phyloP scores from a whole-genome alignment of 2,888 invertebrate species.

The Deilephila elpenor region DNA sequence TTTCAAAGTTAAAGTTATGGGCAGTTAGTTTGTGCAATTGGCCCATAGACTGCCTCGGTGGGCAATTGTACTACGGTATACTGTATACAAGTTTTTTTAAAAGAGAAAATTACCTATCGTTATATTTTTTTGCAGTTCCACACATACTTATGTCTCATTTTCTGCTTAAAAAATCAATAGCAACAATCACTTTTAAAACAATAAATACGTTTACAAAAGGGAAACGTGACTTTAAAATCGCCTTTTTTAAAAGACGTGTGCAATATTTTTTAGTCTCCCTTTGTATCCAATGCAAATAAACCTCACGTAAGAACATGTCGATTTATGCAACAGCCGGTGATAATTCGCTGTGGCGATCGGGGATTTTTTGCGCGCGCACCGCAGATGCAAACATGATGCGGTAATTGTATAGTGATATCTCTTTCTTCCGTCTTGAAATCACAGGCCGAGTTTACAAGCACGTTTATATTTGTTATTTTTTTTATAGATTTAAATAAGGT shows the following conservation, averaged over 20 bases:
- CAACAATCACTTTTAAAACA: background rate
- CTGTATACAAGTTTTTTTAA: no score
- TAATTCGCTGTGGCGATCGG: constrained; percentile 20
- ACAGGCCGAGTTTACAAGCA: constrained; percentile 15
- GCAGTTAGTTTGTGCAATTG: no score
- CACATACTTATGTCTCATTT: background rate
- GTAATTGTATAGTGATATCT: constrained; percentile 28
- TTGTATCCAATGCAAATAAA: constrained; percentile 26
- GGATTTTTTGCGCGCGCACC: constrained; percentile 23
- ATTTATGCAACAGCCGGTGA: constrained; percentile 29
- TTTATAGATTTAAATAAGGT: background rate
- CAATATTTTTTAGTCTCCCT: constrained; percentile 21
- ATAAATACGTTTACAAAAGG: background rate
- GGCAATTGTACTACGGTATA: no score
- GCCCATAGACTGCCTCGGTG: no score
- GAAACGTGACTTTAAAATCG: constrained; percentile 12
- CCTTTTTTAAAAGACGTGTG: constrained; percentile 2
- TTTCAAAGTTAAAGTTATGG: no score
- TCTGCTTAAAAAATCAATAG: background rate
- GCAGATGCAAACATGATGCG: constrained; percentile 24
- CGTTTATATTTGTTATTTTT: background rate
- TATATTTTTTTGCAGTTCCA: background rate
- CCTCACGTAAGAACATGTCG: constrained; percentile 9
- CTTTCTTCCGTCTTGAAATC: constrained; percentile 24
- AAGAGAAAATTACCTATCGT: no score